Conservation (phyloP, 2,888 invertebrate genomes). For the Dinocampus coccinellae region DNA sequence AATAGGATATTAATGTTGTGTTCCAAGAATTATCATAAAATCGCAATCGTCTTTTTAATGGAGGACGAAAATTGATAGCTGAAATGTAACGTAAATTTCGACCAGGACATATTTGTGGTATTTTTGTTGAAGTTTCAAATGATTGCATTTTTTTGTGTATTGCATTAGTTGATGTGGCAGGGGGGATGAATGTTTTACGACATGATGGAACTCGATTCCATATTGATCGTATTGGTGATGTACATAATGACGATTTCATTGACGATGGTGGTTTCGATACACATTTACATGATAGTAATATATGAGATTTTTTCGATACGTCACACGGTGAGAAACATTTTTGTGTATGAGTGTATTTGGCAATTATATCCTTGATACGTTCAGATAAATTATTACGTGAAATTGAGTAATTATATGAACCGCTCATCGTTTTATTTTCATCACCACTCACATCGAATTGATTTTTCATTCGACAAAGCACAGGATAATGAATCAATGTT, state of each 20-base stretch:
- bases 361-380: constrained; percentile 59
- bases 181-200: constrained; percentile 17
- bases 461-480: constrained; percentile 9
- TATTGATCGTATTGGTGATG: constrained; percentile 16
- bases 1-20: background rate
- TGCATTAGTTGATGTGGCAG: constrained; percentile 22
- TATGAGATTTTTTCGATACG: background rate
- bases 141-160: constrained; percentile 9
- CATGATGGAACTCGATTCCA: constrained; percentile 12
- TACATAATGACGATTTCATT: background rate
- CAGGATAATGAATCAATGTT: constrained; percentile 4
- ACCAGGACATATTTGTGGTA: constrained; percentile 40
- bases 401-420: constrained; percentile 29
- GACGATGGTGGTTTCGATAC: constrained; percentile 34
- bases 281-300: constrained; percentile 13
- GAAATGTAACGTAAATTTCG: constrained; percentile 50
- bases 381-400: constrained; percentile 51
- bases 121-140: constrained; percentile 19
- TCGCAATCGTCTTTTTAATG: constrained; percentile 41
- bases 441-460: background rate
- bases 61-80: constrained; percentile 43
- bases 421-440: background rate
- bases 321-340: constrained; percentile 23
- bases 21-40: constrained; percentile 34
- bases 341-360: constrained; percentile 50